Base-by-base conservation (phyloP, 2,113 vertebrate genomes). In the Ictalurus furcatus region DNA sequence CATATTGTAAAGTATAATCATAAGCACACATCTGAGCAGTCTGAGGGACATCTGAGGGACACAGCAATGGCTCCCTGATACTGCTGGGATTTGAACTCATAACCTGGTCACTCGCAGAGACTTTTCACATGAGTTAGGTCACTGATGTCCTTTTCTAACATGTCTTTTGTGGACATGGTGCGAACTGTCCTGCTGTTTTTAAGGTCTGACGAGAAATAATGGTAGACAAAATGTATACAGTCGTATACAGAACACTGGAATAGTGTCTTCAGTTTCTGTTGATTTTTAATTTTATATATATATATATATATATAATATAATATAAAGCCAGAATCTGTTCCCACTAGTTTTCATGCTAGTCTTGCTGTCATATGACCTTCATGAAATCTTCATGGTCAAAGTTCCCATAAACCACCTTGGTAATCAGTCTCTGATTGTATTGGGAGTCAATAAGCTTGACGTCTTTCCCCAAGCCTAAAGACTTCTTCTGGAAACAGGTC, bases 401-500 rank as follows among this genome's bases (percentile, higher is more conserved):
- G n/a, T 85, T 73, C 65, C n/a, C n/a, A 56, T 5, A 30, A 34
- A 2, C n/a, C 48, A 7, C 48, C 6, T 69, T 17, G 28, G 2
- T 16, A 16, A 67, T 63, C 25, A 73, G 14, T 61, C 63, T 80
- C 59, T 34, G 16, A 48, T 1, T 83, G 21, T 25, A 6, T 25
- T 61, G 1, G 11, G 17, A 61, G 58, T 63, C 14, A 63, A 44
- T 28, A 54, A 28, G 40, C 30, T 44, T 40, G 44, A 79, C 58
- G 59, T 21, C 13, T 23, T 65, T 54, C 52, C 30, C 61, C 13
- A 17, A 78, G 17, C 21, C 17, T 16, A 25, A 34, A 85, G n/a
- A 58, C 76, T 79, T 54, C 85, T 16, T 61, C n/a, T 80, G 74
- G 73, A 84, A 61, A 71, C 54, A 84, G 56, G 44, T 78, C 71